Evolutionary conservation across 2,113 vertebrate genomes (phyloP).

Genomic region (Hipposideros armiger): DNA sequence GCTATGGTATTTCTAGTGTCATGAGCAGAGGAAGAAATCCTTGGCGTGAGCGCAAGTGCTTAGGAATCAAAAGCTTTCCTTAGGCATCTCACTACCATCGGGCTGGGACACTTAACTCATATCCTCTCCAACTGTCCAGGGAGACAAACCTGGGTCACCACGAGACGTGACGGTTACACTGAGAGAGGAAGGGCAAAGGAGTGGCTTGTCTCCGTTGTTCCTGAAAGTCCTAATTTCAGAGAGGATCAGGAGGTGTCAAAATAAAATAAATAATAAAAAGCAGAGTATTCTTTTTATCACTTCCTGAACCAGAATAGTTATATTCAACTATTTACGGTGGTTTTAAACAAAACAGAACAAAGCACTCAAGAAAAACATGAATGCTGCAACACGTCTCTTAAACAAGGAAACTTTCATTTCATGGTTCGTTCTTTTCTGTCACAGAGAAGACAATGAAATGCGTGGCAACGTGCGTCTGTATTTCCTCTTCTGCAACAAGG

Average conservation of each 20-base stretch:
- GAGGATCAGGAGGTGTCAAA: not conserved
- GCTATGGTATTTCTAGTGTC: not conserved
- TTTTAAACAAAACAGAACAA: constrained; percentile 53
- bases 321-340: constrained; percentile 36
- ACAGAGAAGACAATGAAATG: constrained; percentile 49
- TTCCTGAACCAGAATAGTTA: constrained; percentile 28
- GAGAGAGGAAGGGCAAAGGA: not conserved
- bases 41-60: not conserved
- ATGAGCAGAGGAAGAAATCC: not conserved
- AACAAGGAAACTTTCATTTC: constrained; percentile 59
- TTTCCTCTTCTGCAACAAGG: not conserved
- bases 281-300: not conserved
- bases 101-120: not conserved
- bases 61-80: not conserved
- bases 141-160: not conserved
- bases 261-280: not conserved
- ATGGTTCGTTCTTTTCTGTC: constrained; percentile 54
- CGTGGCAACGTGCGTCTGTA: not conserved
- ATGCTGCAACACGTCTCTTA: not conserved
- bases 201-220: not conserved
- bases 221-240: not conserved
- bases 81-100: not conserved
- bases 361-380: constrained; percentile 48
- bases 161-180: not conserved
- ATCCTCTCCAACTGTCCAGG: not conserved